Percentiles rank a stretch among this genome's conserved stretches.
Conservation (phyloP, 1,140 invertebrate genomes). For the Calephelis nemesis region DNA sequence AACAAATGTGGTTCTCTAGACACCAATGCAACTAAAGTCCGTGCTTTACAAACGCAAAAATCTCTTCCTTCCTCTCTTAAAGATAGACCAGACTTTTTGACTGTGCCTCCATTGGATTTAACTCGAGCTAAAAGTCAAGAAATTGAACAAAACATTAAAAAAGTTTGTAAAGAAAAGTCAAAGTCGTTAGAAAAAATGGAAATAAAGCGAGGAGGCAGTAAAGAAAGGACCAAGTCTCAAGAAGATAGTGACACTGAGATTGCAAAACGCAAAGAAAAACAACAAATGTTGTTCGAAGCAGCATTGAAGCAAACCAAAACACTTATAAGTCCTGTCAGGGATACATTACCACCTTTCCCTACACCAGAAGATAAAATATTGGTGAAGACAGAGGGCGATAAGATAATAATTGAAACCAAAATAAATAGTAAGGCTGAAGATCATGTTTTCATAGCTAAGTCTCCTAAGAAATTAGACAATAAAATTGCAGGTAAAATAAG, state of each 20-base stretch:
- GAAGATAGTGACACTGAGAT: constrained; percentile 85
- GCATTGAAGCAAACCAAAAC: constrained; percentile 86
- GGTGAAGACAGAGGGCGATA: constrained; percentile 82
- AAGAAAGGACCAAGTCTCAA: constrained; percentile 84
- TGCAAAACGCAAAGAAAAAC: constrained; percentile 84
- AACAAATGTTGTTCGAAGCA: constrained; percentile 85
- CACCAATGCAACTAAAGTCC: constrained; percentile 72
- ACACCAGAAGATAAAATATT: constrained; percentile 84
- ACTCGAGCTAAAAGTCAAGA: constrained; percentile 83
- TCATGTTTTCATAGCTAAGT: constrained; percentile 85
- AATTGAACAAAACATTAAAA: constrained; percentile 78
- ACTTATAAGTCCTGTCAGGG: constrained; percentile 84
- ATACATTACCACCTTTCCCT: constrained; percentile 83
- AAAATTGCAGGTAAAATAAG: constrained; percentile 83
- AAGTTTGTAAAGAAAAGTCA: constrained; percentile 82
- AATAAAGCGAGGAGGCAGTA: constrained; percentile 80
- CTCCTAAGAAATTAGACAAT: constrained; percentile 84
- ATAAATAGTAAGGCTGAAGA: constrained; percentile 82
- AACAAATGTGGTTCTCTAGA: constrained; percentile 74
- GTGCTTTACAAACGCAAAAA: constrained; percentile 75
- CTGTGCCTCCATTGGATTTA: constrained; percentile 79
- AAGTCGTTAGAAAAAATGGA: constrained; percentile 83
- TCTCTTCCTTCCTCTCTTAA: constrained; percentile 76
- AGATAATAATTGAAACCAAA: constrained; percentile 83
- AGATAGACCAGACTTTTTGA: constrained; percentile 75